phyloP scores from a whole-genome alignment of 1,140 invertebrate genomes.

The Aleiodes sp. region DNA sequence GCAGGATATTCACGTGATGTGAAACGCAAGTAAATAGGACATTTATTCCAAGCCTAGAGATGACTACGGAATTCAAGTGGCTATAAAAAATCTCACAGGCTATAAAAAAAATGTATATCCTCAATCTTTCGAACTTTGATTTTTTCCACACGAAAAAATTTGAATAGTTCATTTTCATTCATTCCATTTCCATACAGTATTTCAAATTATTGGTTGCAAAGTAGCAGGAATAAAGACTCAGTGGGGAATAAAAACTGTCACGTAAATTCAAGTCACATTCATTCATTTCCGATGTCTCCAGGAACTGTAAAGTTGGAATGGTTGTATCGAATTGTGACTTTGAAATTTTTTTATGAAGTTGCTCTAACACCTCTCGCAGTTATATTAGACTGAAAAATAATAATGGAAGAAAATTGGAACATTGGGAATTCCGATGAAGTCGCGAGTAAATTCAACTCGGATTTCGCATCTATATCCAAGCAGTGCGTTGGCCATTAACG shows the following conservation, averaged over 20 bases:
- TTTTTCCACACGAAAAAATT: not conserved
- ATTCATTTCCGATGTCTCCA: not conserved
- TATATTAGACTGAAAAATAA: not conserved
- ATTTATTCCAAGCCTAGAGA: not conserved
- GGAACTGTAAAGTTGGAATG: not conserved
- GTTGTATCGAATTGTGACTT: too few relatives aligned
- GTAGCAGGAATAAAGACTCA: too few relatives aligned
- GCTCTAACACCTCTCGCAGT: not conserved
- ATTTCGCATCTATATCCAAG: slow-evolving; percentile 8
- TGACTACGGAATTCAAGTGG: not conserved
- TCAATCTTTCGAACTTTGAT: not conserved
- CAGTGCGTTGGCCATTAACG: slow-evolving; percentile 2
- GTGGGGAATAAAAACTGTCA: too few relatives aligned
- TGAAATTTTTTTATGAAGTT: too few relatives aligned
- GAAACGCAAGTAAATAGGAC: not conserved
- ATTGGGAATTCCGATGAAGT: not conserved
- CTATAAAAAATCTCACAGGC: not conserved
- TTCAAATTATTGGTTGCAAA: too few relatives aligned
- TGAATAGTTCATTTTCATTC: too few relatives aligned
- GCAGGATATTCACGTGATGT: slow-evolving; percentile 5
- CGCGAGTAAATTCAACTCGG: not conserved
- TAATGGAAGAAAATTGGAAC: too few relatives aligned
- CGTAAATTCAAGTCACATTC: too few relatives aligned
- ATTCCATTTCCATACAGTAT: too few relatives aligned
- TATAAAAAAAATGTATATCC: not conserved